Evolutionary conservation across 2,888 invertebrate genomes (phyloP), one percentile per base, ranked within the genome.

Genomic region (Rotaria magnacalcarata): DNA sequence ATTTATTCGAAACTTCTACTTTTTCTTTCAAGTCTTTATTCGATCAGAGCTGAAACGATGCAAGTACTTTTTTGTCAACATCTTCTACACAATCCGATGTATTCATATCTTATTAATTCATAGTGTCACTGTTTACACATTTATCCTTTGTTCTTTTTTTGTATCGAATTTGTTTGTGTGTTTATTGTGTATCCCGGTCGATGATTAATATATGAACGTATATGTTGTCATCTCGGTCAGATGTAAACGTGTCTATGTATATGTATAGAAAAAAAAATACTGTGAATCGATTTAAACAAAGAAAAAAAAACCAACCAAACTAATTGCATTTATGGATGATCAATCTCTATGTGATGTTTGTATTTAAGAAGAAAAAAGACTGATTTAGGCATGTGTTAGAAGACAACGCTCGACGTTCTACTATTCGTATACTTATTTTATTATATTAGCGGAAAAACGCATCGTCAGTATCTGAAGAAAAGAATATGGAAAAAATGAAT

Each of bases 41-140:
- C 80, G 24, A 47, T 80, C n/a, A 80, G 47, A 80, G 80, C 47
- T 14, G 80, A 80, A 80, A 80, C 80, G 47, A 80, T 80, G 43
- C 80, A 80, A 47, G 47, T 47, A 47, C 80, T 80, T n/a, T 47
- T 80, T 47, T 80, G 80, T 80, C 80, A 80, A 80, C 80, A 80
- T 80, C 80, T 80, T 67, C 67, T 67, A 67, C 67, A 67, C 67
- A 67, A 67, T 67, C 67, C 67, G 67, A 67, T 34, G 67, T 67
- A 67, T 67, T 67, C 67, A 34, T 67, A 67, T 67, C 67, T 67
- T 67, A 34, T 67, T 67, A 67, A 34, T 67, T 67, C 67, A 34
- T 67, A 7, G 19, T 67, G n/a, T 67, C 19, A 14, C 14, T 27
- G 27, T 34, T 67, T 67, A 16, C 34, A 34, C 34, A 27, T 67